Base-by-base conservation (phyloP, 2,113 vertebrate species). In the Chloropsis cyanopogon region DNA sequence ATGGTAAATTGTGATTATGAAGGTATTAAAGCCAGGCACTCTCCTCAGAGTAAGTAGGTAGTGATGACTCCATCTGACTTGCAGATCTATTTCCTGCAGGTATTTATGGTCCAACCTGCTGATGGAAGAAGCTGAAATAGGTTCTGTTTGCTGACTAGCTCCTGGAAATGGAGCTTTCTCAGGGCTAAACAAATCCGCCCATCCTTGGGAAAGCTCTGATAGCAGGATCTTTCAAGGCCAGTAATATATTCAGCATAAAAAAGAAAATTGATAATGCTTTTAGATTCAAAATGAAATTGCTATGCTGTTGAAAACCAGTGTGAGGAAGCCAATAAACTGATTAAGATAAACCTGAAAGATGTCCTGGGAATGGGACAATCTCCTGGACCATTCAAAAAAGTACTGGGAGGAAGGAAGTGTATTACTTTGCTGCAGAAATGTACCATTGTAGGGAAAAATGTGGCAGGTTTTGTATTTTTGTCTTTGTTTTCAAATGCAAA, bases 1-100 rank as follows among this genome's bases (percentile, higher is more conserved):
- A 82, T 90, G 92, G 92, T 96, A 95, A 96, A 92, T 95, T 46
- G 37, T 88, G 93, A 97, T 97, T 97, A 96, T 95, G 95, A 96
- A 96, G 95, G 86, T 96, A 95, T 90, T 97, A 96, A 97, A 97
- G 56, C 24, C 61, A 78, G 68, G 72, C 23, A 31, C 72, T 83
- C 14, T 47, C 23, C 83, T 91, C 64, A 49, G 87, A 84, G 57
- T 52, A 53, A 69, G 31, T 11, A 19, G 63, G 33, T 41, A 41
- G 76, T 41, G 77, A 86, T 79, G 69, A 49, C 46, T 87, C 90
- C 87, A 75, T 81, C 60, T 82, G 77, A 81, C 86, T 86, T 92
- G 76, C 59, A 81, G 68, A 37, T 56, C 82, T 75, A 29, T 61
- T 89, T 93, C 65, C 94, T 92, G 56, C 49, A 42, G 68, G 44